Evolutionary conservation across 1,140 invertebrate species (phyloP).

Genomic region (Hypsibius dujardini): DNA sequence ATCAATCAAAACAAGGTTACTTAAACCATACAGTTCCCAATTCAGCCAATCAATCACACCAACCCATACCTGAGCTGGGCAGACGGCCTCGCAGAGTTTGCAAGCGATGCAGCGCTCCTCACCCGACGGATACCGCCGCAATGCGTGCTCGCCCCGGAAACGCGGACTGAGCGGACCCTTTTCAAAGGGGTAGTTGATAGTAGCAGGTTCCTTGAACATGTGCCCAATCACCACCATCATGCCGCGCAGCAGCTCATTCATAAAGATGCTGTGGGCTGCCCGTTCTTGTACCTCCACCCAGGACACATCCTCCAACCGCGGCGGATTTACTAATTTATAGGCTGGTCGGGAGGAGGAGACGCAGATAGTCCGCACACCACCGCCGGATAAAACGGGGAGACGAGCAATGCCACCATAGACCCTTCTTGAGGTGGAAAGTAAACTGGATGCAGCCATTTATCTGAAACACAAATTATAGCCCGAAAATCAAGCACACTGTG

Average conservation of each 20-base stretch:
- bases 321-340: constrained; percentile 5
- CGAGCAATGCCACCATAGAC: too few species aligned
- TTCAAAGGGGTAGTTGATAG: constrained; percentile 98
- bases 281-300: neutral
- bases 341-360: neutral
- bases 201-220: constrained; percentile 86
- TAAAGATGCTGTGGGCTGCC: neutral
- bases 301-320: neutral
- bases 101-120: constrained; percentile 98
- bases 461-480: too few species aligned
- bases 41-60: too few species aligned
- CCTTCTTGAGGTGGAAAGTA: too few species aligned
- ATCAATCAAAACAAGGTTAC: too few species aligned
- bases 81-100: constrained; percentile 95
- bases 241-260: constrained; percentile 24
- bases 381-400: too few species aligned
- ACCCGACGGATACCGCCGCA: constrained; percentile 83
- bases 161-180: constrained; percentile 87
- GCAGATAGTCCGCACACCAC: neutral
- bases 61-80: constrained; percentile 60
- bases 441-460: too few species aligned
- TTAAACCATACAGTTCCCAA: too few species aligned
- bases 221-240: constrained; percentile 54
- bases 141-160: constrained; percentile 90
- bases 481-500: too few species aligned